Conservation (phyloP, 2,113 vertebrate genomes). For the Indri indri region DNA sequence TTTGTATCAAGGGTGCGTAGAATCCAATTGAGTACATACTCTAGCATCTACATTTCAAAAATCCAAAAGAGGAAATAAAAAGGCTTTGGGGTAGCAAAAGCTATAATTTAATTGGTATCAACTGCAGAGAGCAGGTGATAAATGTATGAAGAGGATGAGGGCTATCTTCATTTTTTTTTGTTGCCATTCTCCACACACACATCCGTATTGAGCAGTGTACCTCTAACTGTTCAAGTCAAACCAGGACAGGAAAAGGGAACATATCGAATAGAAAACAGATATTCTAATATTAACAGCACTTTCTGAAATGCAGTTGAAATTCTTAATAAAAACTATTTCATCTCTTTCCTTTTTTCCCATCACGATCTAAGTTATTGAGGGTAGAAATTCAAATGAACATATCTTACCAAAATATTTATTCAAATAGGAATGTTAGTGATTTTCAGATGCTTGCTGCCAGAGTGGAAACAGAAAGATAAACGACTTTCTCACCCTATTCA, state of each 20-base stretch:
- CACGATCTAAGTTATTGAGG: constrained; percentile 73
- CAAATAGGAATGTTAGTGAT: constrained; percentile 83
- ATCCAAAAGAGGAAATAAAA: constrained; percentile 62
- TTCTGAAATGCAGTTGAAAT: constrained; percentile 76
- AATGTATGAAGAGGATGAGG: background rate
- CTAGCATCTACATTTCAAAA: constrained; percentile 65
- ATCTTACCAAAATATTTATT: constrained; percentile 85
- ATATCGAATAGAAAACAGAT: constrained; percentile 72
- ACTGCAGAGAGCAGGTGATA: constrained; percentile 39
- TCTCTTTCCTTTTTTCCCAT: constrained; percentile 71
- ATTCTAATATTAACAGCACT: constrained; percentile 71
- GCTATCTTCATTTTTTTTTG: background rate
- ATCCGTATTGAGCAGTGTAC: background rate
- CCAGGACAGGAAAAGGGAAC: background rate
- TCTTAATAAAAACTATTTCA: constrained; percentile 78
- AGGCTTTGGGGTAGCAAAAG: constrained; percentile 56
- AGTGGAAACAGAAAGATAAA: constrained; percentile 84
- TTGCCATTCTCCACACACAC: background rate
- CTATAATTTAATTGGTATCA: constrained; percentile 77
- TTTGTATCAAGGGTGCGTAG: constrained; percentile 56
- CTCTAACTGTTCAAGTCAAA: background rate
- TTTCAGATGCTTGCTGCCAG: constrained; percentile 81
- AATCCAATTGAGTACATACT: constrained; percentile 70
- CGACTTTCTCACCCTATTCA: constrained; percentile 80
- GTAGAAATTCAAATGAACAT: constrained; percentile 82